Conservation (phyloP, 92 coral and sea anemone species). For the Diadumene lineata region DNA sequence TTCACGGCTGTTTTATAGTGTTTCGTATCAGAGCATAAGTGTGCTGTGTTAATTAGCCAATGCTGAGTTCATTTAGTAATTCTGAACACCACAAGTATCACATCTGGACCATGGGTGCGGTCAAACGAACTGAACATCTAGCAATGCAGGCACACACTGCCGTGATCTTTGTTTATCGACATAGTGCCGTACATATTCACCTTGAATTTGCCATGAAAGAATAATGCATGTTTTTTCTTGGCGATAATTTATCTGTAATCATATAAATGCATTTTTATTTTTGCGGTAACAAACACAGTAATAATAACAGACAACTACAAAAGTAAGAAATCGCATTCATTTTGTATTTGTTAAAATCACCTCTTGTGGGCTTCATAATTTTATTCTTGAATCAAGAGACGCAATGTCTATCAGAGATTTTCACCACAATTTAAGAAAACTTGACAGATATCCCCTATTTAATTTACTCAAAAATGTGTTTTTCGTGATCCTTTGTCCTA, state of each 20-base stretch:
- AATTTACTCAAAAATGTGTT: neutral
- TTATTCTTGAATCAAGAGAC: neutral
- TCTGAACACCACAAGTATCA: constrained; percentile 4
- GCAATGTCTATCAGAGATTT: neutral
- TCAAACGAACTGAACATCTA: neutral
- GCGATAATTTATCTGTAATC: neutral
- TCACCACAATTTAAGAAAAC: neutral
- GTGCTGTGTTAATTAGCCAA: constrained; percentile 4
- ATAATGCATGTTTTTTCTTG: neutral
- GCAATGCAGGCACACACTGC: neutral
- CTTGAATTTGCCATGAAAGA: no score
- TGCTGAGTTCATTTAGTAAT: neutral
- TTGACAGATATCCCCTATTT: neutral
- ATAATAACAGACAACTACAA: constrained; percentile 11
- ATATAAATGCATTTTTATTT: neutral
- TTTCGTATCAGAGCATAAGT: constrained; percentile 10
- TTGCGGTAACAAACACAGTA: constrained; percentile 4
- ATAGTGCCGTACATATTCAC: no score
- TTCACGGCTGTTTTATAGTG: constrained; percentile 17
- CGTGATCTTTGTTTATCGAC: neutral
- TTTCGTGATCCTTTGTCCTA: neutral
- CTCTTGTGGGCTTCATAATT: neutral
- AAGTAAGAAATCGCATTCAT: neutral
- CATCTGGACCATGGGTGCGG: neutral
- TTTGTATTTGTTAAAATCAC: neutral